These are phyloP conservation scores for Gymnoscopelus braueri DNA, from an alignment of 2,797 vertebrate genomes.

Conservation along the genomic window DNA sequence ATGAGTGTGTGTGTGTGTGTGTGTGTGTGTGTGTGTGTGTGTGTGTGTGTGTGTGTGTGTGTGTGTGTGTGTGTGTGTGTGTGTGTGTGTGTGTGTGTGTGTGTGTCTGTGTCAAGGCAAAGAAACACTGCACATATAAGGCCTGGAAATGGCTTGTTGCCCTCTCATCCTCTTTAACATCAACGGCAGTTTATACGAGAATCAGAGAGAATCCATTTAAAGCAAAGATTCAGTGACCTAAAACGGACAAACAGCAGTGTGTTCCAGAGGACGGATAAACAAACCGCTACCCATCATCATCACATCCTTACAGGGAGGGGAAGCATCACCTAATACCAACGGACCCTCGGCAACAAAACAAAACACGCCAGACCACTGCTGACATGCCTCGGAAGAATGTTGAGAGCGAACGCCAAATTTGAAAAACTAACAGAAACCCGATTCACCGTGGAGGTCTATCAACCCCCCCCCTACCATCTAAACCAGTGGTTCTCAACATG, in stretches of 20 bases:
- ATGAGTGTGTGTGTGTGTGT: slow-evolving; percentile 34
- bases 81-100: slow-evolving; percentile 44
- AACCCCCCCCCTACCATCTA: background rate
- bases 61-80: background rate
- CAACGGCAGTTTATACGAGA: slow-evolving; percentile 51
- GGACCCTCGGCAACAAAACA: too few species aligned
- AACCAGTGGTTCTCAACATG: too few species aligned
- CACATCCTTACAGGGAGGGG: slow-evolving; percentile 57
- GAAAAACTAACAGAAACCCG: background rate
- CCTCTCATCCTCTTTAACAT: slow-evolving; percentile 46
- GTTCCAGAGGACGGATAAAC: slow-evolving; percentile 43
- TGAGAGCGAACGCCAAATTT: background rate
- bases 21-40: slow-evolving; percentile 47
- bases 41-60: slow-evolving; percentile 46
- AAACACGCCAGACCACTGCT: background rate
- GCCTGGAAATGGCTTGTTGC: slow-evolving; percentile 74
- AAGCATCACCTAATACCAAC: background rate
- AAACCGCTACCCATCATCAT: slow-evolving; percentile 14
- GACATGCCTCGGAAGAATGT: background rate
- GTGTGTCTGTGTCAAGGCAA: slow-evolving; percentile 55
- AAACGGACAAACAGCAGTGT: slow-evolving; percentile 39
- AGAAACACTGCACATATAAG: slow-evolving; percentile 78
- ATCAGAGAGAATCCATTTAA: slow-evolving; percentile 51
- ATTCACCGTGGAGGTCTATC: background rate
- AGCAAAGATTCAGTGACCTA: slow-evolving; percentile 45